phyloP scores from a whole-genome alignment of 2,888 invertebrate genomes.

The Hesperia comma region DNA sequence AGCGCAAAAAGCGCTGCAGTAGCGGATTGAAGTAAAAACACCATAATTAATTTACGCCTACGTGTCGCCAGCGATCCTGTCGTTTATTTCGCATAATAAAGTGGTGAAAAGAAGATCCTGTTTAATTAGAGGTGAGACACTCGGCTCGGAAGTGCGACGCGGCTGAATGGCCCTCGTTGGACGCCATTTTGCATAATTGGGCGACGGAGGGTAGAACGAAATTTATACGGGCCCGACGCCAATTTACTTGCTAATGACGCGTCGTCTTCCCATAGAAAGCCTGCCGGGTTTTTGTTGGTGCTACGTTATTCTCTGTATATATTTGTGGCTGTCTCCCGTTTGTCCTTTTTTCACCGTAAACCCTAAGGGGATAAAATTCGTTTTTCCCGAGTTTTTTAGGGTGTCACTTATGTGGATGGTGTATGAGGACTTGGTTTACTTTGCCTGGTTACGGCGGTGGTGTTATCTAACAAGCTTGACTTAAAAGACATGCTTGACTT shows the following conservation, averaged over 20 bases:
- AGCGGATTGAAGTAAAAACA: slow-evolving; percentile 46
- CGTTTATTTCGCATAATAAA: slow-evolving; percentile 81
- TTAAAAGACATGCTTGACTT: too few relatives aligned
- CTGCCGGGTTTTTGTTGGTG: slow-evolving; percentile 55
- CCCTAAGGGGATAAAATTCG: slow-evolving; percentile 33
- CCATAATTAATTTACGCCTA: slow-evolving; percentile 62
- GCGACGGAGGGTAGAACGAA: slow-evolving; percentile 77
- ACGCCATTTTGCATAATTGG: slow-evolving; percentile 84
- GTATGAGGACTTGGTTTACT: slow-evolving; percentile 10
- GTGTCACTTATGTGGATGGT: slow-evolving; percentile 19
- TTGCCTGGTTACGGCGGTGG: not conserved
- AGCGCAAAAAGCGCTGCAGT: slow-evolving; percentile 38
- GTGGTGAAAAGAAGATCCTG: slow-evolving; percentile 80
- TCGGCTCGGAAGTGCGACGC: slow-evolving; percentile 71
- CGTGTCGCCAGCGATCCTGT: slow-evolving; percentile 58
- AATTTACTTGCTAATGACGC: slow-evolving; percentile 84
- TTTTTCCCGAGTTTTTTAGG: slow-evolving; percentile 18
- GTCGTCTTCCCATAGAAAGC: slow-evolving; percentile 62
- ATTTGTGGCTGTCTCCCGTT: slow-evolving; percentile 34
- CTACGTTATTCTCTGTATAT: slow-evolving; percentile 37
- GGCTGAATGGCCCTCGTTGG: slow-evolving; percentile 78
- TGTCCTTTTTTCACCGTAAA: slow-evolving; percentile 35
- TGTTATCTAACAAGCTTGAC: too few relatives aligned
- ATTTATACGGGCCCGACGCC: slow-evolving; percentile 80
- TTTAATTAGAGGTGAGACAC: slow-evolving; percentile 83